A percentile compares a stretch with the other conserved stretches of the same genome.
phyloP scores from a whole-genome alignment of 1,140 invertebrate genomes.

The Amyelois transitella region DNA sequence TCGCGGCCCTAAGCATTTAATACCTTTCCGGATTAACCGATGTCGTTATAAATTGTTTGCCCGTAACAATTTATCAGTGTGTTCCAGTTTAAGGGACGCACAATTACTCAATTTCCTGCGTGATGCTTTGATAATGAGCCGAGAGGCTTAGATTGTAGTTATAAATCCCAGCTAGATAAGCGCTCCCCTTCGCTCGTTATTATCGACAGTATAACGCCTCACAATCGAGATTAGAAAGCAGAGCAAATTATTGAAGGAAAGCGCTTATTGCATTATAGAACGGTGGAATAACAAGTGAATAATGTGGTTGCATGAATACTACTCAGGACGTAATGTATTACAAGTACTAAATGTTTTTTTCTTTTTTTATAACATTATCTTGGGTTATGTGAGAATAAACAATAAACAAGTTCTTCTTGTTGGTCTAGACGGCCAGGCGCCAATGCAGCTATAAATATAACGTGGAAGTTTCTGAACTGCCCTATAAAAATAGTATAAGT shows the following conservation, averaged over 20 bases:
- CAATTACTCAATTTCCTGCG: slow-evolving; percentile 20
- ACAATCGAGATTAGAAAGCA: slow-evolving; percentile 13
- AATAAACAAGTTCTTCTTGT: slow-evolving; percentile 31
- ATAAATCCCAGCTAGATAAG: slow-evolving; percentile 28
- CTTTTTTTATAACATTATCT: too few relatives aligned
- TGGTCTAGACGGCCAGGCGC: slow-evolving; percentile 56
- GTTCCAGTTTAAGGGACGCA: slow-evolving; percentile 3
- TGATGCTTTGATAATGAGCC: slow-evolving; percentile 17
- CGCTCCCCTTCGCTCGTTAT: slow-evolving; percentile 8
- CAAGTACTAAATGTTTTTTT: too few relatives aligned
- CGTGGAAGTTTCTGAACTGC: slow-evolving; percentile 18
- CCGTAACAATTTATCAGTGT: slow-evolving; percentile 4
- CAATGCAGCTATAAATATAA: slow-evolving; percentile 29
- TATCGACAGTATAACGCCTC: slow-evolving; percentile 8
- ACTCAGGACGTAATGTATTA: background rate
- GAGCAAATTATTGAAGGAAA: slow-evolving; percentile 16
- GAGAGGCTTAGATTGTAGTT: slow-evolving; percentile 9
- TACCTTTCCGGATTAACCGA: background rate
- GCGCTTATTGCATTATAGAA: background rate
- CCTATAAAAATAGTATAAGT: slow-evolving; percentile 18
- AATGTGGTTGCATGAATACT: background rate
- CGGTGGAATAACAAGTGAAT: background rate
- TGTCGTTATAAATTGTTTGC: background rate
- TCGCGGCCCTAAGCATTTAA: background rate
- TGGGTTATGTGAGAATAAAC: background rate